Evolutionary conservation across 2,888 invertebrate species (phyloP).

Genomic region (Globia sparganii): DNA sequence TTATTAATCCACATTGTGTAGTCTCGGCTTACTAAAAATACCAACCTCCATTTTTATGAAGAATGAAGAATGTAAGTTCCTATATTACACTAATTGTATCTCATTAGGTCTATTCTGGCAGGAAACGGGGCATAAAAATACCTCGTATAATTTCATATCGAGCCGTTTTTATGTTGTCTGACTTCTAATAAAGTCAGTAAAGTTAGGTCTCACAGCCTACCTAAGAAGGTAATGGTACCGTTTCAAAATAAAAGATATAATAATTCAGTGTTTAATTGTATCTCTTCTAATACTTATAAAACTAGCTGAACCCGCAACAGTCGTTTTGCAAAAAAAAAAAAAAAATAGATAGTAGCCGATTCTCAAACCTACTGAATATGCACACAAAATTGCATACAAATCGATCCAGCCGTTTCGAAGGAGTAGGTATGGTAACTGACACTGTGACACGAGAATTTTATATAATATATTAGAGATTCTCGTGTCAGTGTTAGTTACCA

Average conservation of each 20-base stretch:
- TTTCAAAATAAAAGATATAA: not conserved
- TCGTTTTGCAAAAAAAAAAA: no score
- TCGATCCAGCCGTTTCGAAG: no score
- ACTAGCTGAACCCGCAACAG: no score
- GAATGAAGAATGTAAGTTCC: slow-evolving; percentile 10
- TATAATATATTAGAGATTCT: no score
- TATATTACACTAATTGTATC: slow-evolving; percentile 40
- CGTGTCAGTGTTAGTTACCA: no score
- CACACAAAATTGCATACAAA: no score
- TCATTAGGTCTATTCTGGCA: slow-evolving; percentile 33
- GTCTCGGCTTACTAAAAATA: not conserved
- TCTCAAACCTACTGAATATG: no score
- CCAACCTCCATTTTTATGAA: not conserved
- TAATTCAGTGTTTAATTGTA: not conserved
- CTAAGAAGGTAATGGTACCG: not conserved
- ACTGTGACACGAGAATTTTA: no score
- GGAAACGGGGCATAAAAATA: slow-evolving; percentile 6
- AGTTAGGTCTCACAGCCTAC: not conserved
- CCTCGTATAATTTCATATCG: slow-evolving; percentile 14
- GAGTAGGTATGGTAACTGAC: no score
- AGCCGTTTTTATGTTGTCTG: not conserved
- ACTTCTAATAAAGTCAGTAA: not conserved
- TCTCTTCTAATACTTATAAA: no score
- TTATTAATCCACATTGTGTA: not conserved
- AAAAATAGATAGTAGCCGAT: no score